Percentiles rank a stretch among this genome's conserved stretches.
phyloP scores from a whole-genome alignment of 2,797 vertebrate species.

The Tamandua tetradactyla region DNA sequence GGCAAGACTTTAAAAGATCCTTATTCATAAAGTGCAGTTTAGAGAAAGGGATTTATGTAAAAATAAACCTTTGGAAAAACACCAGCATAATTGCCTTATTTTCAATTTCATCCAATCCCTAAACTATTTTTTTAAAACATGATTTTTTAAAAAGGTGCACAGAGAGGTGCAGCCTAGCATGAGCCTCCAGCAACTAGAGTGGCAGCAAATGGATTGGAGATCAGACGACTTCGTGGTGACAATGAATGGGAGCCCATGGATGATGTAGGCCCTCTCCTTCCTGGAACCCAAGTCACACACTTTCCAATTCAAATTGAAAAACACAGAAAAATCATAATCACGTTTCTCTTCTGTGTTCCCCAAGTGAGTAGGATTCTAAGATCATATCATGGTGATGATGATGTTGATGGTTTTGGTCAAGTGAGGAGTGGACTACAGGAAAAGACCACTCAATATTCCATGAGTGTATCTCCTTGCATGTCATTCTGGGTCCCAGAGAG shows the following conservation, averaged over 20 bases:
- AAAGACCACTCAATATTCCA: neutral
- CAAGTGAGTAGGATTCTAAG: neutral
- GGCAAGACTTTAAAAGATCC: neutral
- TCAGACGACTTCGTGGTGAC: fast-evolving
- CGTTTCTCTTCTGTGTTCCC: neutral
- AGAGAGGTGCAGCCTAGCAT: fast-evolving
- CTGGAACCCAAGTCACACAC: neutral
- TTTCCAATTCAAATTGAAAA: neutral
- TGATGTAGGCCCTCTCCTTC: neutral
- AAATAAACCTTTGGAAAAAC: neutral
- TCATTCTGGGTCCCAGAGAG: neutral
- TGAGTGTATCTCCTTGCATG: neutral
- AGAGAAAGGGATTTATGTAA: neutral
- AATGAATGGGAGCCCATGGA: neutral
- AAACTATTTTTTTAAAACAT: too few species aligned
- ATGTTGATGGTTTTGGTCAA: neutral
- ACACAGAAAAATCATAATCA: too few species aligned
- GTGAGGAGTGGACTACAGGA: neutral
- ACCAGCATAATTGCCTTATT: neutral
- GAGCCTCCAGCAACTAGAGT: fast-evolving
- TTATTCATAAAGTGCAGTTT: neutral
- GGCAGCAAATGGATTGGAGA: too few species aligned
- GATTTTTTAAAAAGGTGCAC: neutral
- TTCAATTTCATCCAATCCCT: neutral
- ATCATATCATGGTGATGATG: neutral